Conservation (phyloP, 2,113 vertebrate genomes). For the Fukomys damarensis region DNA sequence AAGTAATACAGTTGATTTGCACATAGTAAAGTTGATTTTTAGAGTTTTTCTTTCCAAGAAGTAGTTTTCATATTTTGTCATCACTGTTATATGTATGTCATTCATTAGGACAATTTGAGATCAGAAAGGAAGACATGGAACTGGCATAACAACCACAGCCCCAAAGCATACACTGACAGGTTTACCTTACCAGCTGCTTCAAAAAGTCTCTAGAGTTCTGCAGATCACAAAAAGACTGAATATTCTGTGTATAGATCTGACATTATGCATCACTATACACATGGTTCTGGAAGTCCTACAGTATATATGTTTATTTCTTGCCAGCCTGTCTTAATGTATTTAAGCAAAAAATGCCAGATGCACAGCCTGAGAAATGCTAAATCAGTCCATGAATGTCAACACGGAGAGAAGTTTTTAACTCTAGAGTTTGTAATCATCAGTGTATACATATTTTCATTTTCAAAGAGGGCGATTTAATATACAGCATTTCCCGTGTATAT, state of each 20-base stretch:
- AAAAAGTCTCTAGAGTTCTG: neutral
- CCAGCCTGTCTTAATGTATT: neutral
- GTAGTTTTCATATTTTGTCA: neutral
- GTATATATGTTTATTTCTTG: neutral
- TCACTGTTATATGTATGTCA: neutral
- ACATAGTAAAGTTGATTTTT: slow-evolving; percentile 14
- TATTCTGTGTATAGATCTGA: neutral
- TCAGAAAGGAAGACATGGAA: neutral
- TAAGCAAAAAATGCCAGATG: neutral
- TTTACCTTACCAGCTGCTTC: neutral
- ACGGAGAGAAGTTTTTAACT: neutral
- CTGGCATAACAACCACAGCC: neutral
- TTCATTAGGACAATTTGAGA: neutral
- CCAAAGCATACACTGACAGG: neutral
- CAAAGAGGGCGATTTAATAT: neutral
- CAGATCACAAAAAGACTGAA: neutral
- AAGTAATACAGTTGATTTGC: slow-evolving; percentile 35
- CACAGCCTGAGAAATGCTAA: neutral
- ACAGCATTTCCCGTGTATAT: neutral
- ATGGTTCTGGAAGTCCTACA: neutral
- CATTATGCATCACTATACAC: neutral
- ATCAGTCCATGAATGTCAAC: neutral
- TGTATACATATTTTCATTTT: neutral
- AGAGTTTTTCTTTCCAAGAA: neutral
- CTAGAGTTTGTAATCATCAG: neutral